Evolutionary conservation across 2,888 invertebrate species (phyloP).

Genomic region (Kuschelorhynchus macadamiae): DNA sequence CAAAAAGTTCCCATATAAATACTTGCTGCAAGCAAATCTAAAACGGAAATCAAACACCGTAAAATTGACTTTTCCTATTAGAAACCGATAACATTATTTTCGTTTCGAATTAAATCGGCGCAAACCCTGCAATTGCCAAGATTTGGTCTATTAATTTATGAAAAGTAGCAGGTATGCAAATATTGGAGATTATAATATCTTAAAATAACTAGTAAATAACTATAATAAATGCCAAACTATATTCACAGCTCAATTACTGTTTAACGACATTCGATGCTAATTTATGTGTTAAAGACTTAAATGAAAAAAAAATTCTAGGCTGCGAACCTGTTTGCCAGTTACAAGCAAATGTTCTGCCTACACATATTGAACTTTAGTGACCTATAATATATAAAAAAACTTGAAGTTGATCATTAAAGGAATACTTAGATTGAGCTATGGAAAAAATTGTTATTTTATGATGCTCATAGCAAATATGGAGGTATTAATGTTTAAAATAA

Average conservation of each 20-base stretch:
- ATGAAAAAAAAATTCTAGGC: too few relatives aligned
- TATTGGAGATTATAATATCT: slow-evolving; percentile 6
- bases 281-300: too few relatives aligned
- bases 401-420: too few relatives aligned
- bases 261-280: too few relatives aligned
- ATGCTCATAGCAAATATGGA: too few relatives aligned
- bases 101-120: slow-evolving; percentile 14
- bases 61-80: slow-evolving; percentile 25
- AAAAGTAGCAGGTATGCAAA: slow-evolving; percentile 26
- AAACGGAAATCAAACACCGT: slow-evolving; percentile 22
- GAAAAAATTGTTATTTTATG: too few relatives aligned
- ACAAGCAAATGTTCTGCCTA: slow-evolving; percentile 1
- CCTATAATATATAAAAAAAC: not conserved
- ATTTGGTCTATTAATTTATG: slow-evolving; percentile 36
- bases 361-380: not conserved
- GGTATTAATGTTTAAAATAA: too few relatives aligned
- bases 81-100: slow-evolving; percentile 14
- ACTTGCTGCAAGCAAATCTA: not conserved
- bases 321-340: too few relatives aligned
- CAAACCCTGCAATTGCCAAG: slow-evolving; percentile 20
- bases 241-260: too few relatives aligned
- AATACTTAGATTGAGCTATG: too few relatives aligned
- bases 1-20: slow-evolving; percentile 21
- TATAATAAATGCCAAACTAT: not conserved
- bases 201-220: too few relatives aligned